Evolutionary conservation across 1,140 invertebrate genomes (phyloP).

Genomic region (Cardiocondyla obscurior): DNA sequence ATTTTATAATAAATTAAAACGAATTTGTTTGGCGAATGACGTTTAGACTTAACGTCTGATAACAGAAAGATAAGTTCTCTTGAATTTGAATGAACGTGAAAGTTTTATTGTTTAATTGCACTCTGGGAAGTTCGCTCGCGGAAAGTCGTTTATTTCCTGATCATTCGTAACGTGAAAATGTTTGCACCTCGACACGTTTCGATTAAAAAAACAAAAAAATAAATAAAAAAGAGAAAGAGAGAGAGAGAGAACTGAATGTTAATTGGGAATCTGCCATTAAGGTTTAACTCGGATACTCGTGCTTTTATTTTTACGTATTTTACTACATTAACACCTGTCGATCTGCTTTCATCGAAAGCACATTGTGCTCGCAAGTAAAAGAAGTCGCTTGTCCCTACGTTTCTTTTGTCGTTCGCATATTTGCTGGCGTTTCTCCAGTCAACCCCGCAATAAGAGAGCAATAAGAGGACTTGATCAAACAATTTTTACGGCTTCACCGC

Average conservation of each 20-base stretch:
- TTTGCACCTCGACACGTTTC: neutral
- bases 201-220: no score
- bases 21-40: neutral
- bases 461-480: neutral
- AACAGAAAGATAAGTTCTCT: neutral
- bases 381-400: neutral
- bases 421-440: neutral
- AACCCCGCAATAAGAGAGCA: neutral
- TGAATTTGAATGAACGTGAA: constrained; percentile 6
- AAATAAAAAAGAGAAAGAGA: no score
- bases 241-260: neutral
- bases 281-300: neutral
- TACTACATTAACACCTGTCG: neutral
- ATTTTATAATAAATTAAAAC: neutral
- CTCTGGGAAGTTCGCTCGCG: neutral
- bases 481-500: constrained; percentile 12
- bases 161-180: neutral
- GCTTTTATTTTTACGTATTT: constrained; percentile 9
- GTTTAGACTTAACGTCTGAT: neutral
- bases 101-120: constrained; percentile 26
- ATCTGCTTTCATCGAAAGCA: neutral
- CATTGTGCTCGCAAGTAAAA: neutral
- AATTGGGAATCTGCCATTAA: neutral
- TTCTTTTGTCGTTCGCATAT: neutral
- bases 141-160: neutral